Evolutionary conservation across 2,797 vertebrate genomes (phyloP).

Genomic region (Dromococcyx pavoninus): DNA sequence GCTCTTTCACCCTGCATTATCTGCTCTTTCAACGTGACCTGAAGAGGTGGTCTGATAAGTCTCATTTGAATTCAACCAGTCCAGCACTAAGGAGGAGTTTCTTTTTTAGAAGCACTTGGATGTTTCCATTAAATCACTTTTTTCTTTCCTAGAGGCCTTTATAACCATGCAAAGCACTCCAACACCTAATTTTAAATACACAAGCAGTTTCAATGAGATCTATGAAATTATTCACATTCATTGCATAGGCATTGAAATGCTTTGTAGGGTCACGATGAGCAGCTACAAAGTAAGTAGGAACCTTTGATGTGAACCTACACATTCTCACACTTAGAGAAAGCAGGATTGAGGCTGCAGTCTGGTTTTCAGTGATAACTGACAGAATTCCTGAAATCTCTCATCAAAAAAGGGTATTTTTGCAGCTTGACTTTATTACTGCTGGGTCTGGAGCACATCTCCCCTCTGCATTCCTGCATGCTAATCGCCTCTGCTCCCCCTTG

Average conservation of each 20-base stretch:
- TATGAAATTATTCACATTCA: not conserved
- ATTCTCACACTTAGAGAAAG: not conserved
- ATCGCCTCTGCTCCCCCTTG: not conserved
- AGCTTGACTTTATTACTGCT: not conserved
- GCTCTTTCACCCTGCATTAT: not conserved
- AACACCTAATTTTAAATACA: not conserved
- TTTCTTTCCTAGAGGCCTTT: not conserved
- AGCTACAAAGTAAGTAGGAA: not conserved
- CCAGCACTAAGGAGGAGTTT: not conserved
- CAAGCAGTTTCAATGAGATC: not conserved
- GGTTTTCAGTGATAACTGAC: not conserved
- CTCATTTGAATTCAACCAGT: not conserved
- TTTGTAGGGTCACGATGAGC: not conserved
- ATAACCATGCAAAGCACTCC: not conserved
- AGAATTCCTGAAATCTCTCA: not conserved
- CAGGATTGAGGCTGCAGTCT: not conserved
- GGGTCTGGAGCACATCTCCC: constrained; percentile 4
- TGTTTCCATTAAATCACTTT: not conserved
- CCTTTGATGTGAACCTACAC: not conserved
- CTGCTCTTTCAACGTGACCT: not conserved
- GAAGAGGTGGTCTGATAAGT: not conserved
- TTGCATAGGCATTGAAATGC: not conserved
- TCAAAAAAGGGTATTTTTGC: not conserved
- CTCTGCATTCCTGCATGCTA: not conserved
- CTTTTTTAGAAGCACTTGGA: not conserved